Base-by-base conservation (phyloP, 23 tunicate species). In the Diplosoma virens region DNA sequence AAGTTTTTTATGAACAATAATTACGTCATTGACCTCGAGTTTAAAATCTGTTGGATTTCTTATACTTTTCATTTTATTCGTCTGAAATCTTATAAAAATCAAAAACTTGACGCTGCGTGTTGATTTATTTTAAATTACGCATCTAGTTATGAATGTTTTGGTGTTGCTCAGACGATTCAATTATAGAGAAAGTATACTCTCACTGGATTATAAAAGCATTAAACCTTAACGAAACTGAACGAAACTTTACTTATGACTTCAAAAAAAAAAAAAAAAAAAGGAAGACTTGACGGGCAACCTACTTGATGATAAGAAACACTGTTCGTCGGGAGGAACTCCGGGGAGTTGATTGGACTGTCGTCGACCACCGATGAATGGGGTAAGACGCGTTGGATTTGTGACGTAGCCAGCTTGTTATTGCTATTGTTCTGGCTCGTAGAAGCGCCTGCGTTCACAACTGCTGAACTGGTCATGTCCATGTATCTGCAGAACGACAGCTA, bases 231-330 rank as follows among this genome's bases (percentile, higher is more conserved):
- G n/a, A n/a, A n/a, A n/a, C n/a, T n/a, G 31, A 35, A 69, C 28
- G 47, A 65, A 65, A 65, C 66, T 7, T 41, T 41, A 41, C 50
- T 41, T 41, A 7, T 23, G n/a, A n/a, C n/a, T n/a, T 41, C 50
- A 41, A 41, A 41, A 41, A 58, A 23, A 11, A 58, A n/a, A 58
- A n/a, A 58, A 20, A 58, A n/a, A 20, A 58, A 58, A n/a, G 7
- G 7, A n/a, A 58, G 6, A 7, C 14, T 23, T 6, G 65, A 22
- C 24, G 14, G 16, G 37, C 35, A 28, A 1, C 29, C 66, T 74
- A 90, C 97, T 79, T 90, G 97, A 31, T 90, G 97, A 53, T 83
- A 90, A 0, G 97, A 83, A 9, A 90, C 97, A 67, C 96, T 89
- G 66, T 75, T 75, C 3, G 77, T 30, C 32, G 97, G 97, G 20